These are phyloP conservation scores for Eleutherodactylus coqui DNA, from an alignment of 2,797 vertebrate genomes.

Conservation along the genomic window DNA sequence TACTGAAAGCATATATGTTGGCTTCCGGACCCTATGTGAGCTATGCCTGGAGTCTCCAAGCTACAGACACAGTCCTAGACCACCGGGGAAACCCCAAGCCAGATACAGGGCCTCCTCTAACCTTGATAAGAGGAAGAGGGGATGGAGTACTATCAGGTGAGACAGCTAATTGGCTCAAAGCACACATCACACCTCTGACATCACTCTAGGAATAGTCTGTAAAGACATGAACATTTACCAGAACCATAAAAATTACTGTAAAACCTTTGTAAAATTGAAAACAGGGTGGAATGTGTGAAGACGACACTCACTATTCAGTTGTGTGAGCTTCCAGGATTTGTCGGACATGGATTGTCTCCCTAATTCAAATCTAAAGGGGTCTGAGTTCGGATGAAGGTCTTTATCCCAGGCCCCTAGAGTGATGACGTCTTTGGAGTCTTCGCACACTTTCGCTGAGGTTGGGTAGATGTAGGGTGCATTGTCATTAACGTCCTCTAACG, in stretches of 20 bases:
- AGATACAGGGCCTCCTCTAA: too few relatives aligned
- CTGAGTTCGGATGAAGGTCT: constrained; percentile 90
- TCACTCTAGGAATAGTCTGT: not conserved
- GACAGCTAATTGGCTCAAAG: not conserved
- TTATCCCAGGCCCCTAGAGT: constrained; percentile 88
- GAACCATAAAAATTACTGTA: too few relatives aligned
- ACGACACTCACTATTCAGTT: constrained; percentile 89
- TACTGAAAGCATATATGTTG: too few relatives aligned
- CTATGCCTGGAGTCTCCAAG: too few relatives aligned
- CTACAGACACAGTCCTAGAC: too few relatives aligned
- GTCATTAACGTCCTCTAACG: constrained; percentile 92
- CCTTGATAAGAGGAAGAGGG: too few relatives aligned
- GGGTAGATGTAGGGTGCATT: constrained; percentile 90
- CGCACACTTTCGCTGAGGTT: constrained; percentile 87
- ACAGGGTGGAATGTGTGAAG: not conserved
- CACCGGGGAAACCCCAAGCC: too few relatives aligned
- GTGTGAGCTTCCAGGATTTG: constrained; percentile 92
- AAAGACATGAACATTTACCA: too few relatives aligned
- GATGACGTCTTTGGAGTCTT: constrained; percentile 88
- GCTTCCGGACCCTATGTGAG: too few relatives aligned
- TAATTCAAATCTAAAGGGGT: constrained; percentile 94
- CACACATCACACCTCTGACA: not conserved
- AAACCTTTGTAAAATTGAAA: too few relatives aligned
- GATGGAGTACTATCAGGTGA: not conserved
- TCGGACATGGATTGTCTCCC: constrained; percentile 88